These are phyloP conservation scores for Helleia helle DNA, from an alignment of 2,888 invertebrate genomes.

Conservation along the genomic window DNA sequence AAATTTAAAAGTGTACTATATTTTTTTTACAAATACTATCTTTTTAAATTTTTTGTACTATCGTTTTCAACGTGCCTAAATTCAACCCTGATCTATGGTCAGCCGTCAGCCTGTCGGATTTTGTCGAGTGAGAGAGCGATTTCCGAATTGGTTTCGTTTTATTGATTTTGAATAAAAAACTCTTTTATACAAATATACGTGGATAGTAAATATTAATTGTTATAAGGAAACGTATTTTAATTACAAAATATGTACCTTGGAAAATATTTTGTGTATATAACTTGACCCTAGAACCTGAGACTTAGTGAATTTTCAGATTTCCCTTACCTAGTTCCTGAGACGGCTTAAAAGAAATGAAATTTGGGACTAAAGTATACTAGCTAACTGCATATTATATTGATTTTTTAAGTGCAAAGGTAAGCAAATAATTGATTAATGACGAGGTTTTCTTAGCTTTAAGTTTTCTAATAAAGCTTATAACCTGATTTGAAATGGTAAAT, in stretches of 20 bases:
- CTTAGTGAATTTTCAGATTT: conserved; percentile 15
- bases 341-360: conserved; percentile 7
- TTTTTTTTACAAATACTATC: too few species aligned
- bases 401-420: conserved; percentile 4
- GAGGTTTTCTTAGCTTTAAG: too few species aligned
- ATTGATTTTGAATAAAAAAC: conserved; percentile 36
- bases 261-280: conserved; percentile 22
- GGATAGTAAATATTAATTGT: conserved; percentile 14
- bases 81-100: too few species aligned
- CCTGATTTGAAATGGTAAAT: too few species aligned
- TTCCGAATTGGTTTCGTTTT: conserved; percentile 30
- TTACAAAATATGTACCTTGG: conserved; percentile 25
- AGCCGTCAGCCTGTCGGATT: conserved; percentile 1
- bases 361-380: conserved; percentile 3
- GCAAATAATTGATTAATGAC: neutral
- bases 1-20: too few species aligned
- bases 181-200: conserved; percentile 25
- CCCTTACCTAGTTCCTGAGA: conserved; percentile 14
- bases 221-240: conserved; percentile 14
- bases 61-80: too few species aligned
- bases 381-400: neutral
- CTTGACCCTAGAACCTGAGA: conserved; percentile 28
- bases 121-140: conserved; percentile 23
- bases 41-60: too few species aligned
- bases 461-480: neutral